Base-by-base conservation (phyloP, 2,797 vertebrate species). In the Sus cebifrons region DNA sequence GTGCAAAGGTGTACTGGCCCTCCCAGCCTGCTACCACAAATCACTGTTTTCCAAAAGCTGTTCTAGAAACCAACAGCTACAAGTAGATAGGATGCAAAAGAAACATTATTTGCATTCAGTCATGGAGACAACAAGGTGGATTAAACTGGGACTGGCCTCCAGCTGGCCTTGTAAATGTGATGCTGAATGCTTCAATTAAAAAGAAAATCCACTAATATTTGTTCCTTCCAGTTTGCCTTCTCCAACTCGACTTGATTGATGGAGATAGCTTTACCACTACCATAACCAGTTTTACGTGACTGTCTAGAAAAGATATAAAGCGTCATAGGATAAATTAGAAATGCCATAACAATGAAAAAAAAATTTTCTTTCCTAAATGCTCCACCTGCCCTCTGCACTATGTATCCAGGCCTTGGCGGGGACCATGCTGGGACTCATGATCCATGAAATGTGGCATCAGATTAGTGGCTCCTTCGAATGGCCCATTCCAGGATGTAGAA, bases 301-400 rank as follows among this genome's bases (percentile, higher is more conserved):
- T 49, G 17, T 92, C 75, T 52, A 79, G 56, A 89, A 82, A 68
- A 88, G 83, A 93, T 6, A 58, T 2, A 52, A n/a, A 36, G 81
- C 84, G 67, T 89, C 94, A 49, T 11, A 68, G 82, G 75, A 90
- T 68, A 79, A 83, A 79, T 79, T 40, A 89, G 78, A 83, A 77
- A 18, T 27, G 70, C 86, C 58, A 1, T 52, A 52, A 58, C 29
- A 79, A 75, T 56, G 49, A 86, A 86, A 87, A 82, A 78, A 65
- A 9, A 84, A 18, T 54, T 23, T 78, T 89, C 25, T 92, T 56
- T 49, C 9, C 32, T 54, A 49, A 52, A n/a, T 21, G 52, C 3
- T 58, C 32, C 40, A 67, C 56, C n/a, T 86, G 78, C 29, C 25
- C 95, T n/a, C 88, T 17, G 20, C 49, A 10, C 40, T 56, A 44